Evolutionary conservation across 2,888 invertebrate genomes (phyloP), one percentile per base, ranked within the genome.

Genomic region (Tribolium freemani): DNA sequence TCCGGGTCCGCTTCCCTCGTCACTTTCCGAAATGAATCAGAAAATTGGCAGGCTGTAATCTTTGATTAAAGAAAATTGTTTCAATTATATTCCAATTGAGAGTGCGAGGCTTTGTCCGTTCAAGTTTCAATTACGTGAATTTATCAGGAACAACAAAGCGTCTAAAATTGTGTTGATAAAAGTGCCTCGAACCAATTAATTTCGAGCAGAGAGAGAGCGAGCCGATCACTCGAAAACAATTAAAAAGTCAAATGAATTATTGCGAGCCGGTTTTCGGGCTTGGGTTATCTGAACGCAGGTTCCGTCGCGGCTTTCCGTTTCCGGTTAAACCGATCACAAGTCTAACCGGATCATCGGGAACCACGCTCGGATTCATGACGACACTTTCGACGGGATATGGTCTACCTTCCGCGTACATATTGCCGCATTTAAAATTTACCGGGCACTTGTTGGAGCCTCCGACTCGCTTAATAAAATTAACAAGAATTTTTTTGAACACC

Each of bases 221-320:
- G 31, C 31, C 48, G 63, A 56, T 54, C 54, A 46, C 56, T 13
- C 66, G 58, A 72, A 75, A 77, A 75, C 78, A 78, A 77, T 79
- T 78, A 78, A 77, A 78, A 78, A 79, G 77, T 75, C 77, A 76
- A 77, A 77, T 79, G 78, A 79, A 77, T 78, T 78, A 79, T 77
- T 78, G 78, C 75, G 75, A 72, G 75, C 75, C 73, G 77, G 77
- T 76, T 77, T 76, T 73, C 75, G 73, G 75, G 75, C 71, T 71
- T 73, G 70, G 71, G 77, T 75, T 78, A 77, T 78, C 77, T 76
- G 76, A 75, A 75, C 75, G 74, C 72, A 69, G 71, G 72, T 77
- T 76, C 75, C 77, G 78, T 48, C 60, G 71, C 69, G 71, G 77
- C 75, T 77, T 79, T 79, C 77, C 77, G 76, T 74, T 75, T 76